A percentile compares a stretch with the other conserved stretches of the same genome.
Evolutionary conservation across 2,888 invertebrate species (phyloP).

Genomic region (Philhelius pedissequus): DNA sequence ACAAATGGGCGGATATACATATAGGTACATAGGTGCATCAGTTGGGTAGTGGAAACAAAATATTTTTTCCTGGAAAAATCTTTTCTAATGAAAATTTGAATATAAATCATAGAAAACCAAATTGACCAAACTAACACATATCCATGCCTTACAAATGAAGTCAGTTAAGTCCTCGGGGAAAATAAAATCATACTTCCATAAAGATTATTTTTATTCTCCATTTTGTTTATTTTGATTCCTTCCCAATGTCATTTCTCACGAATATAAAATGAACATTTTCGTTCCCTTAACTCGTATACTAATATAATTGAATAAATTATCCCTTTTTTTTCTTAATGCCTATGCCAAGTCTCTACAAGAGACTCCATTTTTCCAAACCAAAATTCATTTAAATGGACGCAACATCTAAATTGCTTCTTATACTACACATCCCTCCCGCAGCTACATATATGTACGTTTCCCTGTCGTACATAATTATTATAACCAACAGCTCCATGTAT

Average conservation of each 20-base stretch:
- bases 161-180: too few relatives aligned
- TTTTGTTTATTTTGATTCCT: neutral
- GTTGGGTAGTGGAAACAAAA: too few relatives aligned
- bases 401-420: constrained; percentile 62
- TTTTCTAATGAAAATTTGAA: too few relatives aligned
- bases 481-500: neutral
- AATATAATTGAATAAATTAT: constrained; percentile 50
- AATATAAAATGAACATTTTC: constrained; percentile 36
- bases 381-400: constrained; percentile 43
- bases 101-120: too few relatives aligned
- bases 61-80: too few relatives aligned
- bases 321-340: constrained; percentile 11
- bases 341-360: neutral
- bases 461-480: constrained; percentile 43
- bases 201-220: too few relatives aligned
- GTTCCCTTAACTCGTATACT: constrained; percentile 31
- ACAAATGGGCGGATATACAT: too few relatives aligned
- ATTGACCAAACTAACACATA: too few relatives aligned
- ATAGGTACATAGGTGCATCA: too few relatives aligned
- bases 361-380: constrained; percentile 57
- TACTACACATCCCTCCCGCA: neutral
- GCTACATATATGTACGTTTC: constrained; percentile 41
- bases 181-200: too few relatives aligned
- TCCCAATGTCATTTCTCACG: constrained; percentile 46
- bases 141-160: too few relatives aligned